phyloP scores from a whole-genome alignment of 2,113 vertebrate species.

The Rhombomys opimus region DNA sequence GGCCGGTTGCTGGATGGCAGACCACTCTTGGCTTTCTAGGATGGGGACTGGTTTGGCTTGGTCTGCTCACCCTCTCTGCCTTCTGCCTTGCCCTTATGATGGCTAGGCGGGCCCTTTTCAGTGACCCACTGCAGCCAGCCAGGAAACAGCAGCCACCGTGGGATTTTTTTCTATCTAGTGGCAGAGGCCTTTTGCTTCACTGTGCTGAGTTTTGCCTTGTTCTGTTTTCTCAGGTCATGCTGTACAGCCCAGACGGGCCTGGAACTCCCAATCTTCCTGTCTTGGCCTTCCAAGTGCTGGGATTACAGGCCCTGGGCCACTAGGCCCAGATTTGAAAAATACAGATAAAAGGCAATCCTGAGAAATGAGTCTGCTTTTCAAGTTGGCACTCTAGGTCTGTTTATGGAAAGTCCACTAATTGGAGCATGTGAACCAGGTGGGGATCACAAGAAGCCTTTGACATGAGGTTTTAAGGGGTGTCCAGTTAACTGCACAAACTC shows the following conservation, averaged over 20 bases:
- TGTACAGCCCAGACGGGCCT: not conserved
- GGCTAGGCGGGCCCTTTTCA: no score
- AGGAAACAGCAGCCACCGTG: not conserved
- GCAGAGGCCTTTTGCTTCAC: not conserved
- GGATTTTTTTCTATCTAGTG: not conserved
- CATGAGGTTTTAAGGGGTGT: not conserved
- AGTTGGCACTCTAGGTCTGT: not conserved
- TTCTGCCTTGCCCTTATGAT: not conserved
- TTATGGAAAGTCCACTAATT: not conserved
- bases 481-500: not conserved
- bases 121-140: not conserved
- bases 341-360: not conserved
- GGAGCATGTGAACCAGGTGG: not conserved
- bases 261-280: not conserved
- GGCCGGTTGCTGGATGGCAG: not conserved
- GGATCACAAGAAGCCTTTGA: not conserved
- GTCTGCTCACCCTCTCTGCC: not conserved
- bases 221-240: not conserved
- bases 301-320: not conserved
- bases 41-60: not conserved
- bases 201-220: not conserved
- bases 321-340: not conserved
- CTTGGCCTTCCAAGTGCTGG: not conserved
- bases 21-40: not conserved
- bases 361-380: slow-evolving; percentile 8